A percentile compares a stretch with the other conserved stretches of the same genome.
These are phyloP conservation scores for Ceratotherium simum DNA, from an alignment of 2,113 vertebrate genomes.

Conservation along the genomic window DNA sequence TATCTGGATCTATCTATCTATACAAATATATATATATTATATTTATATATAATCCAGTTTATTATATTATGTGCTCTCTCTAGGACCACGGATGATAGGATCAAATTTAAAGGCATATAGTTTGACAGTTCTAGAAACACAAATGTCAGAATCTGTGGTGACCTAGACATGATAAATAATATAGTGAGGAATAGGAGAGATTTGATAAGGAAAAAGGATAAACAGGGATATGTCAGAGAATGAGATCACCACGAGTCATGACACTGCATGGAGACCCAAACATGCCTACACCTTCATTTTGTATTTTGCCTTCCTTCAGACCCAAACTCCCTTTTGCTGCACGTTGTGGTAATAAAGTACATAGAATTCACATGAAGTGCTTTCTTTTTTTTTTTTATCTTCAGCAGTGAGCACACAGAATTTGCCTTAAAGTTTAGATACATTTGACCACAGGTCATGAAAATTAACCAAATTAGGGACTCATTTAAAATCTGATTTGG, in stretches of 20 bases:
- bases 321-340: neutral
- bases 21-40: no score
- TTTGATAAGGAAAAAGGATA: neutral
- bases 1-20: no score
- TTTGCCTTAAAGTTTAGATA: neutral
- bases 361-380: neutral
- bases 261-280: rapidly evolving
- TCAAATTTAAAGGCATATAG: neutral
- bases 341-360: neutral
- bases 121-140: neutral
- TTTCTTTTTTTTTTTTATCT: neutral
- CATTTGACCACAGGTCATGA: neutral
- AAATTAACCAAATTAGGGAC: neutral
- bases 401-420: neutral
- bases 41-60: no score
- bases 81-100: neutral
- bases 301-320: neutral
- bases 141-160: neutral
- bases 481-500: neutral
- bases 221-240: neutral
- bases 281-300: neutral
- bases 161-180: neutral
- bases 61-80: neutral
- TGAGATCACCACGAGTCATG: neutral
- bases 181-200: neutral